A percentile compares a stretch with the other conserved stretches of the same genome.
These are phyloP conservation scores for Alentia gelatinosa DNA, from an alignment of 2,888 invertebrate genomes.

Conservation along the genomic window DNA sequence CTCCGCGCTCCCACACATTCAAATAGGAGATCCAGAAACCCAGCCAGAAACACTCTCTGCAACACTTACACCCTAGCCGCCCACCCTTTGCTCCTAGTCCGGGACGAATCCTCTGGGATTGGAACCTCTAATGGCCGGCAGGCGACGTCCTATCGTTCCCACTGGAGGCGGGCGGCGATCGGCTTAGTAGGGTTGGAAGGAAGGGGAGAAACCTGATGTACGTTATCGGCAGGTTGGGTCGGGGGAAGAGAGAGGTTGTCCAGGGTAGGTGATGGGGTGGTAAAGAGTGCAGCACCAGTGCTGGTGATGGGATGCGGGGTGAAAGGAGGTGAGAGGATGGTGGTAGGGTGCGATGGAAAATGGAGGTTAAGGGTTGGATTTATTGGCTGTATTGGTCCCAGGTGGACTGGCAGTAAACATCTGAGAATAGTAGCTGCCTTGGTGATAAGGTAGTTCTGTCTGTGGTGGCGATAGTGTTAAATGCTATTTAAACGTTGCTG, in stretches of 20 bases:
- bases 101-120: not conserved
- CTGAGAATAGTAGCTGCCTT: too few relatives aligned
- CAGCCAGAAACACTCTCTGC: not conserved
- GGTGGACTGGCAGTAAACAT: too few relatives aligned
- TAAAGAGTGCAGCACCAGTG: not conserved
- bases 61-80: not conserved
- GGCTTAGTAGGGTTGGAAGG: not conserved
- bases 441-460: too few relatives aligned
- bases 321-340: not conserved
- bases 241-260: not conserved
- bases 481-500: too few relatives aligned
- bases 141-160: not conserved
- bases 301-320: not conserved
- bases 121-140: not conserved
- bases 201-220: not conserved
- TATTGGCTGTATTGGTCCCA: too few relatives aligned
- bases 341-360: too few relatives aligned
- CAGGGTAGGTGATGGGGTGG: not conserved
- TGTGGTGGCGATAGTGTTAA: too few relatives aligned
- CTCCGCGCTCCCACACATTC: too few relatives aligned
- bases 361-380: too few relatives aligned
- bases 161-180: not conserved
- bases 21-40: not conserved
- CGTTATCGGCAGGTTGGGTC: not conserved
- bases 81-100: not conserved